Percentiles rank a stretch among this genome's conserved stretches.
Evolutionary conservation across 2,888 invertebrate genomes (phyloP).

Genomic region (Cybosia mesomella): DNA sequence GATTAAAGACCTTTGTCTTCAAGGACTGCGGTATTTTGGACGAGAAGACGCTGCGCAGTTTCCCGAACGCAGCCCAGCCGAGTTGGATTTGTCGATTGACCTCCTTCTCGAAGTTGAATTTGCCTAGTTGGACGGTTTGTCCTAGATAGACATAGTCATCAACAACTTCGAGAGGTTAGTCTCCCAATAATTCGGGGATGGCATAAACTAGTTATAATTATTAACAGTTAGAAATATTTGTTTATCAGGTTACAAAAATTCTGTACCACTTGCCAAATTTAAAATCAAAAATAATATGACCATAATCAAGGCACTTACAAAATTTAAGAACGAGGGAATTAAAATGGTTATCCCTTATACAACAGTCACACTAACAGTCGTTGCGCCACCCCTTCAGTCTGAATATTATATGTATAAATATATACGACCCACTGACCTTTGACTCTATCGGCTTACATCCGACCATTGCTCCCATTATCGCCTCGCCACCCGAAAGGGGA

Average conservation of each 20-base stretch:
- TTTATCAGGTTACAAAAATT: background rate
- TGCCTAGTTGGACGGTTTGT: no score
- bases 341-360: background rate
- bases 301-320: background rate
- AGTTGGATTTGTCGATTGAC: no score
- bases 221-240: no score
- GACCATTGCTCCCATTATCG: constrained; percentile 7
- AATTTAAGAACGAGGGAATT: background rate
- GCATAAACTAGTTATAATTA: no score
- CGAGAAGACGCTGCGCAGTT: no score
- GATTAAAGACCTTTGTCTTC: no score
- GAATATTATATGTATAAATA: constrained; percentile 12
- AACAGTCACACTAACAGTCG: background rate
- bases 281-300: background rate
- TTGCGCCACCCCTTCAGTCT: background rate
- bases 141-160: no score
- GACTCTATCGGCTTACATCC: constrained; percentile 7
- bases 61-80: no score
- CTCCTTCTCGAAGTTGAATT: no score
- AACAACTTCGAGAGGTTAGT: no score
- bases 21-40: no score
- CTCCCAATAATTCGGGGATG: no score
- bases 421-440: constrained; percentile 19
- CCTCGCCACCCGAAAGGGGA: constrained; percentile 43
- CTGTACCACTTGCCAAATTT: background rate